Conservation (phyloP, 2,113 vertebrate species). For the Seriola quinqueradiata region DNA sequence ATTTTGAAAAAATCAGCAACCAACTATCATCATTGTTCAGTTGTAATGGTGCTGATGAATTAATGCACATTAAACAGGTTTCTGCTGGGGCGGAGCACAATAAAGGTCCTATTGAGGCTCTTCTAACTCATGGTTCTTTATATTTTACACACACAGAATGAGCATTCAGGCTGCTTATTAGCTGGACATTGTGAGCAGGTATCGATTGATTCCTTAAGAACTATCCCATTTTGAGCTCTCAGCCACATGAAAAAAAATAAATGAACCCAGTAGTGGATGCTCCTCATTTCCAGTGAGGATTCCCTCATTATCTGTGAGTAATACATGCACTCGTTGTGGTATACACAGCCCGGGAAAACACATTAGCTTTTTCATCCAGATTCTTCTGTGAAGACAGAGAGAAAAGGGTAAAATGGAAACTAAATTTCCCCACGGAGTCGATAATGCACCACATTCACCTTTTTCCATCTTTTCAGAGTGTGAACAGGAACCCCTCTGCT, state of each 20-base stretch:
- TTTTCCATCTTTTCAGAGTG: slow-evolving; percentile 39
- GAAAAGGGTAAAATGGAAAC: not conserved
- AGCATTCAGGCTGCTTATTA: not conserved
- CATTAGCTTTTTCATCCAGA: slow-evolving; percentile 23
- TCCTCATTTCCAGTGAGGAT: slow-evolving; percentile 30
- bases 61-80: not conserved
- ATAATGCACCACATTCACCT: slow-evolving; percentile 29
- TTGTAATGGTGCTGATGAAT: not conserved
- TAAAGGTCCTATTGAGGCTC: not conserved
- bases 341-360: not conserved
- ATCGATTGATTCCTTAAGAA: slow-evolving; percentile 1
- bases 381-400: slow-evolving; percentile 7
- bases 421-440: slow-evolving; percentile 7
- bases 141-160: not conserved
- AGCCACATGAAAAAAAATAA: not conserved
- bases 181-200: not conserved
- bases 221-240: not conserved
- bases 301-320: slow-evolving; percentile 48
- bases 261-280: slow-evolving; percentile 32
- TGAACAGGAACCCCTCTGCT: slow-evolving; percentile 60
- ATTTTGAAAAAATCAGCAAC: too few relatives aligned
- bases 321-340: slow-evolving; percentile 12
- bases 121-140: not conserved
- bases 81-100: not conserved
- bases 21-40: too few relatives aligned